phyloP scores from a whole-genome alignment of 2,113 vertebrate species.

The Typhlomys cinereus region DNA sequence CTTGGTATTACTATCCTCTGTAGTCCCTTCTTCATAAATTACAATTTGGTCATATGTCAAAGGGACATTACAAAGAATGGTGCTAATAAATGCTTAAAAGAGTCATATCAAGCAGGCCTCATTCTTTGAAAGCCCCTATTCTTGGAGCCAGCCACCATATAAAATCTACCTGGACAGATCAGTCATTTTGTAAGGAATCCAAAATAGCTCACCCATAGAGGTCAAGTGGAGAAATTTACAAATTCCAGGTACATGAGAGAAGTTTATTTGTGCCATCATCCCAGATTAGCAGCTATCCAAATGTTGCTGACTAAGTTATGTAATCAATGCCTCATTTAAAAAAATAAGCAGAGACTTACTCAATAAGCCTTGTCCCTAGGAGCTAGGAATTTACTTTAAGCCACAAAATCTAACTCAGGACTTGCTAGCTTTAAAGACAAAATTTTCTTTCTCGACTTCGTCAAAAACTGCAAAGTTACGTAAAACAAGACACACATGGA shows the following conservation, averaged over 20 bases:
- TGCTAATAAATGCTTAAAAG: not conserved
- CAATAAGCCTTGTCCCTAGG: not conserved
- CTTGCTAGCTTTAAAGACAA: not conserved
- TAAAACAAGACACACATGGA: not conserved
- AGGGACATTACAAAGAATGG: not conserved
- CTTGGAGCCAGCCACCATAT: no score
- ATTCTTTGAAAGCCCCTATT: no score
- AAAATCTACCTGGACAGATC: not conserved
- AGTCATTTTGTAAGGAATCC: not conserved
- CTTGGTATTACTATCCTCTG: not conserved
- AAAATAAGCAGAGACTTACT: not conserved
- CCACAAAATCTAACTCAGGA: not conserved
- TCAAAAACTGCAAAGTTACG: not conserved
- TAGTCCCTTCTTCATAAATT: not conserved
- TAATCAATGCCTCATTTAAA: not conserved
- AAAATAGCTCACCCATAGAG: not conserved
- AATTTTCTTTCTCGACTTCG: constrained; percentile 4
- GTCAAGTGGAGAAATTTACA: not conserved
- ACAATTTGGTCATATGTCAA: not conserved
- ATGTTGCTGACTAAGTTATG: not conserved
- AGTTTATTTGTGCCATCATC: not conserved
- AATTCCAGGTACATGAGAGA: not conserved
- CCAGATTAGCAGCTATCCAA: not conserved
- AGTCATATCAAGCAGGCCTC: not conserved
- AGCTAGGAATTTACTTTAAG: constrained; percentile 17